These are phyloP conservation scores for Eulemur rubriventer DNA, from an alignment of 2,797 vertebrate genomes.

Conservation along the genomic window DNA sequence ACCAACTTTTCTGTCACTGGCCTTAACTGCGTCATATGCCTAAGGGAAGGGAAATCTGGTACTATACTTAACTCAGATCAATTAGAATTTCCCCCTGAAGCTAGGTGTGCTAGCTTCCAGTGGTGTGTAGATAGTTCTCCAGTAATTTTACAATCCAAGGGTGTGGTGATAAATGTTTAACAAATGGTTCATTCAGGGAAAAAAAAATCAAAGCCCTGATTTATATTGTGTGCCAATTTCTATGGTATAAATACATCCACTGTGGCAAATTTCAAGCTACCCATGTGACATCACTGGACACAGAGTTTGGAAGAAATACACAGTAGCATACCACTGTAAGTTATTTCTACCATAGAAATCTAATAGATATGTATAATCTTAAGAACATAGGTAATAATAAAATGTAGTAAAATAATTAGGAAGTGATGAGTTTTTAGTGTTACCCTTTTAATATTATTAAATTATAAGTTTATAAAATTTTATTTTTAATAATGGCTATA, in stretches of 20 bases:
- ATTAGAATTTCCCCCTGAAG: not conserved
- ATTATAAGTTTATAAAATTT: not conserved
- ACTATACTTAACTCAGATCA: not conserved
- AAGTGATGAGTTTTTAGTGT: not conserved
- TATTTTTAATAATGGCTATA: conserved; percentile 17
- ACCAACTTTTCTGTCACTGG: not conserved
- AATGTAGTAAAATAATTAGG: conserved; percentile 3
- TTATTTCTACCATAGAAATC: not conserved
- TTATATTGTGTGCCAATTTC: not conserved
- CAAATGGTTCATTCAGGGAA: not conserved
- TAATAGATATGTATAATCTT: not conserved
- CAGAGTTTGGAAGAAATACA: not conserved
- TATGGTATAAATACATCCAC: not conserved
- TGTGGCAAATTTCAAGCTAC: not conserved
- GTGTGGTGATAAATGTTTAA: not conserved
- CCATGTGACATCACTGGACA: not conserved
- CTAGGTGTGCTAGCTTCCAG: not conserved
- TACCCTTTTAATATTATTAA: not conserved
- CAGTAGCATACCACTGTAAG: not conserved
- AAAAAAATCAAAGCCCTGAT: not conserved
- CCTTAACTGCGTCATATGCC: not conserved
- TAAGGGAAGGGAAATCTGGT: not conserved
- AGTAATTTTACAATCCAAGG: not conserved
- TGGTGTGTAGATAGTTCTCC: not conserved
- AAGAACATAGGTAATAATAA: not conserved